These are phyloP conservation scores for Caenorhabditis macrosperma DNA, from an alignment of 2,888 invertebrate species.

Conservation along the genomic window DNA sequence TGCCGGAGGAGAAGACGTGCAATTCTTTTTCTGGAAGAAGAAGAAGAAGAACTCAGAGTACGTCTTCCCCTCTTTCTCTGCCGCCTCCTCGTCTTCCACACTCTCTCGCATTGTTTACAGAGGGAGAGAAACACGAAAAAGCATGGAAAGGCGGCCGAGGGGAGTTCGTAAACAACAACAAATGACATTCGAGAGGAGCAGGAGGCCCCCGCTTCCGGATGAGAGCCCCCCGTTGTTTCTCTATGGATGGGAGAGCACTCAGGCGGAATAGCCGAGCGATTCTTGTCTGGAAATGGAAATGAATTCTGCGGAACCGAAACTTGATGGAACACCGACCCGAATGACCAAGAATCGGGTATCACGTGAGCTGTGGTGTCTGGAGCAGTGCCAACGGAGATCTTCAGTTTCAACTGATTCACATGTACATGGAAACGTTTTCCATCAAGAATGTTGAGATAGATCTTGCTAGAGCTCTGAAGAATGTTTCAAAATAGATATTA, in stretches of 20 bases:
- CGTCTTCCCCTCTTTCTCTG: background rate
- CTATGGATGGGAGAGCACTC: background rate
- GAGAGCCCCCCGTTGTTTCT: too few species aligned
- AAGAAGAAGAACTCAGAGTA: background rate
- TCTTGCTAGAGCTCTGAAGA: too few species aligned
- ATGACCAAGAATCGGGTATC: too few species aligned
- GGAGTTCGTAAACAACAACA: slow-evolving; percentile 40
- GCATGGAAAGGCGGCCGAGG: background rate
- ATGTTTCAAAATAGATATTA: too few species aligned
- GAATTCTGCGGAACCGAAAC: background rate
- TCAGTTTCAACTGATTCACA: too few species aligned
- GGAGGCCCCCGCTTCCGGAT: too few species aligned
- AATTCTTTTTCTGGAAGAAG: background rate
- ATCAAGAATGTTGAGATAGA: too few species aligned
- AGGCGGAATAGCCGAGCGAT: background rate
- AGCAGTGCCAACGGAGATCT: too few species aligned
- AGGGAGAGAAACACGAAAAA: slow-evolving; percentile 21
- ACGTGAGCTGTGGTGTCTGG: too few species aligned
- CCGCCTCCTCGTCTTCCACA: background rate
- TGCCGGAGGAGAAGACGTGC: too few species aligned
- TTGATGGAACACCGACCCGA: too few species aligned
- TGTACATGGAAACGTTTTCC: too few species aligned
- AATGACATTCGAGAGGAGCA: slow-evolving; percentile 34
- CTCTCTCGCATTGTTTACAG: slow-evolving; percentile 7
- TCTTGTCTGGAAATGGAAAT: background rate